Evolutionary conservation across 2,113 vertebrate species (phyloP), one percentile per base, ranked within the genome.

Genomic region (Pteruthius melanotis): DNA sequence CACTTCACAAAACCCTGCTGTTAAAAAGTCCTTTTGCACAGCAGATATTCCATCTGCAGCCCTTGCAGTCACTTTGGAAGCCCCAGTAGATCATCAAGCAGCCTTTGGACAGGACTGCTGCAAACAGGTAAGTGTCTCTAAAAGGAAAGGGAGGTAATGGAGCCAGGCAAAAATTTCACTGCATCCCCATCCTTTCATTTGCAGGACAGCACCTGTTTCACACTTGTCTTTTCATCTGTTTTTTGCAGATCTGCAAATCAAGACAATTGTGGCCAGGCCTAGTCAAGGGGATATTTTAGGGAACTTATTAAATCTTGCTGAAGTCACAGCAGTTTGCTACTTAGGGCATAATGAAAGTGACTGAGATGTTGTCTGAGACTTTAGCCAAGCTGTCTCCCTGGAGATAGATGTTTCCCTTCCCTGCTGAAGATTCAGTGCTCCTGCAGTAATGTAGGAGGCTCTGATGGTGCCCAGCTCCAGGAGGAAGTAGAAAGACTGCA

Each of bases 271-370:
- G 59, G 54, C 54, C 82, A 66, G 26, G 23, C 78, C 35, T 66
- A 61, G 85, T 50, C 79, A 80, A 77, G 47, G 20, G 39, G 56
- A n/a, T 97, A 89, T 90, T 94, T 88, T 86, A 77, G 64, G 87
- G 42, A 86, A 44, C 59, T 89, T 83, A 49, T 23, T 66, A 80
- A 95, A 59, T 23, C 54, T 77, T 74, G 31, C 85, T 94, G 82
- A 96, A 94, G 88, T 88, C 75, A 77, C 59, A 81, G 78, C 50
- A 66, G 53, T 75, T 95, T 94, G 28, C 68, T 88, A 26, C 71
- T 80, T 74, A 50, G 59, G 71, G 27, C 18, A 39, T 61, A 83
- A 92, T 30, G 13, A 35, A 66, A 90, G 87, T 76, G 30, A 17
- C 42, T 17, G 39, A 70, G 85, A 81, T 33, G 59, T 11, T 92